Base-by-base conservation (phyloP, 2,888 invertebrate genomes). In the Tetrapedia diversipes region DNA sequence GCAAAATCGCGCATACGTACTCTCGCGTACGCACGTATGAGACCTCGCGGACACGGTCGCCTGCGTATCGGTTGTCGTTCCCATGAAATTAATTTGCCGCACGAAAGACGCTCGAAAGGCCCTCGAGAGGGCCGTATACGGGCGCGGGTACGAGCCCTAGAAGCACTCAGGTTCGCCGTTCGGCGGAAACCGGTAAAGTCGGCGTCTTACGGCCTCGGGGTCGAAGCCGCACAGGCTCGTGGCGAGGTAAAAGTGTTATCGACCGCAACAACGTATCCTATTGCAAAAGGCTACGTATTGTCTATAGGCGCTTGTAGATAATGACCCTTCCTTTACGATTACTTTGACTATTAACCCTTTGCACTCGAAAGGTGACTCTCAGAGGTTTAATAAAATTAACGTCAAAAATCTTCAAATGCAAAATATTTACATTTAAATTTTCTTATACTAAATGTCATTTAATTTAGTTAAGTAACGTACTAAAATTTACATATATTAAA, bases 51-150 rank as follows among this genome's bases (percentile, higher is more conserved):
- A 34, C 24, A 10, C 54, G 37, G 29, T 45, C 22, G 63, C 43
- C 41, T 47, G 34, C 56, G 59, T 57, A 83, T 76, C 76, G 76
- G 61, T 73, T 77, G 69, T 79, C 76, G 81, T 64, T 73, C 57
- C 76, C 74, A 72, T 75, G 84, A 84, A 84, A 84, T 84, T 84
- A 84, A 84, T 84, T 84, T 84, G 76, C 84, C 76, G 63, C 73
- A 59, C 54, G 41, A 77, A 80, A 76, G 76, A 78, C 73, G 72
- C 81, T 84, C 79, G 76, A 80, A 82, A 84, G 75, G 77, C 77
- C 76, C 84, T 84, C 79, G 32, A 53, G 72, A 75, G 77, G 47
- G 71, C 75, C 68, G 81, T 81, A 78, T 74, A 81, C 72, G 81
- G 77, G 70, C 69, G 76, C 69, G 49, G 67, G 57, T 75, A 71